Conservation (phyloP, 2,113 vertebrate species). For the Butorides virescens region DNA sequence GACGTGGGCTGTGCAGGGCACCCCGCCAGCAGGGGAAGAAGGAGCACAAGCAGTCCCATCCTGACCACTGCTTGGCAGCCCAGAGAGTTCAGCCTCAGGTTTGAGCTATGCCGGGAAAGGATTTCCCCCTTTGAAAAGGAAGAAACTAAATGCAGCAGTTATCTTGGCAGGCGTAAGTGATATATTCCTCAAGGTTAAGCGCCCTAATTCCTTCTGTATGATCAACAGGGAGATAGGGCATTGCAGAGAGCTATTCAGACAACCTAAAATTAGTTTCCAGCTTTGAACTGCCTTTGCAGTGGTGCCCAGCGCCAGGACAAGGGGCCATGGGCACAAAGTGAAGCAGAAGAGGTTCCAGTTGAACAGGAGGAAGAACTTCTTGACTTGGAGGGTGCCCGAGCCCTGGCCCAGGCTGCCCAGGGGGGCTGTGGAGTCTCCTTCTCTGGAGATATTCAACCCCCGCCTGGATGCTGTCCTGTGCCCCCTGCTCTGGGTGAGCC, state of each 20-base stretch:
- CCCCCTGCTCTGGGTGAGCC: too few species aligned
- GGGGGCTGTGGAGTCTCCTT: too few species aligned
- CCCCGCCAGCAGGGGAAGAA: neutral
- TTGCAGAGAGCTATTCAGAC: neutral
- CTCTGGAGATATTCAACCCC: too few species aligned
- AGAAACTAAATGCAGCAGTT: neutral
- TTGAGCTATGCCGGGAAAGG: neutral
- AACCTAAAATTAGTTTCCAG: neutral
- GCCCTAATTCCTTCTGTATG: neutral
- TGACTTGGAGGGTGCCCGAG: too few species aligned
- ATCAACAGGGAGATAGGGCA: neutral
- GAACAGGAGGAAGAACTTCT: too few species aligned
- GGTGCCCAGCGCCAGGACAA: too few species aligned
- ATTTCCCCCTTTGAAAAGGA: neutral
- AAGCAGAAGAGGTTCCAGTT: too few species aligned
- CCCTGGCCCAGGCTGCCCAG: too few species aligned
- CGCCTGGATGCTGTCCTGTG: too few species aligned
- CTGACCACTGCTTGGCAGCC: rapidly evolving
- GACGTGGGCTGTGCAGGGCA: neutral
- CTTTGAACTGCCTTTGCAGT: neutral
- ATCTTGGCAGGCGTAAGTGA: rapidly evolving
- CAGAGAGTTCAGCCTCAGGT: neutral
- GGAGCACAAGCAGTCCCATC: neutral
- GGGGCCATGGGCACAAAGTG: too few species aligned
- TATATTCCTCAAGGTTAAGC: neutral